phyloP scores from a whole-genome alignment of 2,797 vertebrate genomes.

The Anguilla megastoma region DNA sequence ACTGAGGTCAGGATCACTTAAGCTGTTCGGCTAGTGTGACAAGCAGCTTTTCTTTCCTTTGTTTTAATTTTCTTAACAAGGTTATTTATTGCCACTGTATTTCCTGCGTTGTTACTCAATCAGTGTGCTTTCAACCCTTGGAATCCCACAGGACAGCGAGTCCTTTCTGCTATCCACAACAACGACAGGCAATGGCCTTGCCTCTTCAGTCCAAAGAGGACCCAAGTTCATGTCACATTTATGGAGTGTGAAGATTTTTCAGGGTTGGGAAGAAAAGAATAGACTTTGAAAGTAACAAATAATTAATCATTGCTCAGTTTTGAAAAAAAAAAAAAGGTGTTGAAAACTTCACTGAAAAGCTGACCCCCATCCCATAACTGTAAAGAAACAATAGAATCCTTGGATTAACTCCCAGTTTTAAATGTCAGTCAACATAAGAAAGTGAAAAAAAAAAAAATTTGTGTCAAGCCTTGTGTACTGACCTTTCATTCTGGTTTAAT shows the following conservation, averaged over 20 bases:
- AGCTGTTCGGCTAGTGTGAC: not conserved
- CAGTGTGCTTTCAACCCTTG: not conserved
- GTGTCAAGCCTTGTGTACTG: too few relatives aligned
- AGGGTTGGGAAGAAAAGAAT: too few relatives aligned
- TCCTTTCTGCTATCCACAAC: slow-evolving; percentile 5
- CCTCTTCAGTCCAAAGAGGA: slow-evolving; percentile 18
- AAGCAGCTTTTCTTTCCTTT: not conserved
- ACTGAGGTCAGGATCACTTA: too few relatives aligned
- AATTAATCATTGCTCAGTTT: slow-evolving; percentile 15
- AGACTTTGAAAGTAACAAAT: not conserved
- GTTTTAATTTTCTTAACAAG: slow-evolving; percentile 13
- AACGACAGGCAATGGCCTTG: not conserved
- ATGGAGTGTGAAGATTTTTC: slow-evolving; percentile 1
- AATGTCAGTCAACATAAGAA: slow-evolving; percentile 22
- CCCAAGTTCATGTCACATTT: not conserved
- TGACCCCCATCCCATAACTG: not conserved
- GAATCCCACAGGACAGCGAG: slow-evolving; percentile 7
- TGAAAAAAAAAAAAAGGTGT: slow-evolving; percentile 19
- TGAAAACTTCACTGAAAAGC: slow-evolving; percentile 25
- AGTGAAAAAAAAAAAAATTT: not conserved
- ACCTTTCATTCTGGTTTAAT: slow-evolving; percentile 14
- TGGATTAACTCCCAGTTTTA: slow-evolving; percentile 22
- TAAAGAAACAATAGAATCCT: slow-evolving; percentile 13
- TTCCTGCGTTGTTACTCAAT: slow-evolving; percentile 18
- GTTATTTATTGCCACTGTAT: not conserved